Conservation (phyloP, 2,797 vertebrate genomes). For the Synanceia verrucosa region DNA sequence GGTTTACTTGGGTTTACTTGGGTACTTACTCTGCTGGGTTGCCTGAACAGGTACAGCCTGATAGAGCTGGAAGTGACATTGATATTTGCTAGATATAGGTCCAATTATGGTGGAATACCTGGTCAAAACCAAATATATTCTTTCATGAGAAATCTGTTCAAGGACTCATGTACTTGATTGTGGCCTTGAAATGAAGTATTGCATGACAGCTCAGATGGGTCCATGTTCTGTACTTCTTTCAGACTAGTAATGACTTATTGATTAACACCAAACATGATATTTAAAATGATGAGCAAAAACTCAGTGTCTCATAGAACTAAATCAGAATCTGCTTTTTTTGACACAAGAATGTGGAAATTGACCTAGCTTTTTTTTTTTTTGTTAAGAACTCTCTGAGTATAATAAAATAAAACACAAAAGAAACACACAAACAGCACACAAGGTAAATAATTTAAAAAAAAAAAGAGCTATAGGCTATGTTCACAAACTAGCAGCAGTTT, state of each 20-base stretch:
- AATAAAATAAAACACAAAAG: no score
- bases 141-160: neutral
- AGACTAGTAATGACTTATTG: neutral
- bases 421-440: no score
- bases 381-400: no score
- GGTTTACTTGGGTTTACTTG: no score
- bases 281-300: conserved; percentile 7
- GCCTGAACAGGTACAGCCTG: conserved; percentile 9
- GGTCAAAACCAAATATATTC: neutral
- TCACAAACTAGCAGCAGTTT: no score
- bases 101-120: neutral
- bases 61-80: neutral
- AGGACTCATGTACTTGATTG: neutral
- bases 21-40: no score
- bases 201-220: neutral
- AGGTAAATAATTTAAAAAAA: no score
- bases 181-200: neutral
- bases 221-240: neutral
- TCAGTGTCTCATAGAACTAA: neutral
- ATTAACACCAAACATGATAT: conserved; percentile 13
- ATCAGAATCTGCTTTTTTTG: no score
- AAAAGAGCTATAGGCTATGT: no score
- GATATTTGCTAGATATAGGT: neutral
- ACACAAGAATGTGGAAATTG: no score
- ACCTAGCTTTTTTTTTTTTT: no score